Base-by-base conservation (phyloP, 1,140 invertebrate genomes). In the Pararge aegeria region DNA sequence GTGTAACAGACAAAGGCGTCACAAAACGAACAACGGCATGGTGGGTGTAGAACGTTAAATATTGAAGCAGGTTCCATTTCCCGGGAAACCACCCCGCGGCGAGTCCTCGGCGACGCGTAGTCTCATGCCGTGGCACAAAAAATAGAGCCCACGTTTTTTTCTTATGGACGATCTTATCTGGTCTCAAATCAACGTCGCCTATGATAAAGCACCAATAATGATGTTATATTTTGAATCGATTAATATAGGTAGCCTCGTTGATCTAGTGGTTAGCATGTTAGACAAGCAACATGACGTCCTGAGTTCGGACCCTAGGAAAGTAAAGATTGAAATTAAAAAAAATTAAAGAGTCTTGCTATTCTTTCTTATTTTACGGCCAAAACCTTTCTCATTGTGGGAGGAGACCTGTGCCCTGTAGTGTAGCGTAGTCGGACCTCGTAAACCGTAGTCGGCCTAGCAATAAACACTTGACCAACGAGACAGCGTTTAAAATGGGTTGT, bases 121-220 rank as follows among this genome's bases (percentile, higher is more conserved):
- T 89, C 87, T 89, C 61, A 81, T 74, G 73, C 78, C 74, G 78
- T 75, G 54, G 71, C 63, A 87, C 72, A 86, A 86, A 86, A 83
- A 85, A 79, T 69, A 72, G 71, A 70, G 75, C 80, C 77, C 71
- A 80, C 61, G 64, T 80, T 81, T 87, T 83, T 82, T 64, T 76
- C 67, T 60, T 51, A 50, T 55, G 52, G 60, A 64, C 60, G 62
- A 65, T 72, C 65, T 84, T 89, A 87, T 87, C 84, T 80, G 66
- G 56, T 68, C 72, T 82, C 76, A 75, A 80, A 86, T 87, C 86
- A 80, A 75, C 72, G 69, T 80, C 68, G 61, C 63, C 59, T 76
- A 75, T 89, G 83, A 85, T 87, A 79, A 89, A 87, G 77, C 79
- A 84, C 82, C 81, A 87, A 87, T 89, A 87, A 87, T 87, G 83